A percentile compares a stretch with the other conserved stretches of the same genome.
Conservation (phyloP, 1,140 invertebrate genomes). For the Drosophila littoralis region DNA sequence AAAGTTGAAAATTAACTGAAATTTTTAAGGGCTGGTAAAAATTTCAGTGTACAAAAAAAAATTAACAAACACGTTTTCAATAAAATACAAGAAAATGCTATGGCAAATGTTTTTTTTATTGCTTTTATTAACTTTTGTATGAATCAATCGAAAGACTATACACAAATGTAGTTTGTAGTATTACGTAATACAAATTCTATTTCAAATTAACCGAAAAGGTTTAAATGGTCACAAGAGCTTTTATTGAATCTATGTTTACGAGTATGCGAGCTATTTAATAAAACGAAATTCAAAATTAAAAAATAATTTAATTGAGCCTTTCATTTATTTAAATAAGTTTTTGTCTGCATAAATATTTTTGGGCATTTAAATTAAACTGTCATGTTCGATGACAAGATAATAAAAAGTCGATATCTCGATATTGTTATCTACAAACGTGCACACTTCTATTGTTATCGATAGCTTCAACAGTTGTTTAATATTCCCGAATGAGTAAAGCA, state of each 20-base stretch:
- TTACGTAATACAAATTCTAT: constrained; percentile 33
- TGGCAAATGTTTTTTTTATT: constrained; percentile 58
- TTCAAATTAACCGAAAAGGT: constrained; percentile 23
- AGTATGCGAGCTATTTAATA: constrained; percentile 55
- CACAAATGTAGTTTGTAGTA: constrained; percentile 54
- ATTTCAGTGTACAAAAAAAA: constrained; percentile 64
- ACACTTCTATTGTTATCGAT: not conserved
- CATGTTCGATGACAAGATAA: not conserved
- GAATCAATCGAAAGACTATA: constrained; percentile 62
- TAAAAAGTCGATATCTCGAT: not conserved
- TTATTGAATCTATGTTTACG: constrained; percentile 57
- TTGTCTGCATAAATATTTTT: not conserved
- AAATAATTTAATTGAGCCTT: not conserved
- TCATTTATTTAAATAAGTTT: too few relatives aligned
- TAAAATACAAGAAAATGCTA: constrained; percentile 56
- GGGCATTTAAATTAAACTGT: not conserved
- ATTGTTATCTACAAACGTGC: not conserved
- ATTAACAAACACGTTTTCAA: constrained; percentile 27
- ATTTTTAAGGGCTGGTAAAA: constrained; percentile 82
- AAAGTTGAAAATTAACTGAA: constrained; percentile 64
- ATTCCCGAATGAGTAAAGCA: not conserved
- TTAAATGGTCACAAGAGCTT: constrained; percentile 52
- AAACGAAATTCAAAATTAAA: constrained; percentile 45
- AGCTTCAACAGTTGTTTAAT: not conserved
- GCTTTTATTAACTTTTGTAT: constrained; percentile 30